Conservation (phyloP, 2,797 vertebrate genomes). For the Euphonia xanthogaster region DNA sequence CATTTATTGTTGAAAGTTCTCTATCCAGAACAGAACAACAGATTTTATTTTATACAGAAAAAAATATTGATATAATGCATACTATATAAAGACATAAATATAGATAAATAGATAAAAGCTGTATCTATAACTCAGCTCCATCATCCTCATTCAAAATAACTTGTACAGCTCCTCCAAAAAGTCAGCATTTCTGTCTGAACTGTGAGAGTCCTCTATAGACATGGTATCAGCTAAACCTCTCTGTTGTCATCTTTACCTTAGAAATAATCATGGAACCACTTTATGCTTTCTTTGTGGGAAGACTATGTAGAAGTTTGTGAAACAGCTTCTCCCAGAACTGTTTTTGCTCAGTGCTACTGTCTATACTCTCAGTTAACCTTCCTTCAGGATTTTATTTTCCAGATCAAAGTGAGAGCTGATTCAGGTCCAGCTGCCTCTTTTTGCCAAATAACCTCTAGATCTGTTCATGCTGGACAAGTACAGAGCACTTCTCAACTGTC, state of each 20-base stretch:
- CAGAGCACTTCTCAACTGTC: rapidly evolving
- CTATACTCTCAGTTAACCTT: neutral
- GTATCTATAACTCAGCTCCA: neutral
- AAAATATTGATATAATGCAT: neutral
- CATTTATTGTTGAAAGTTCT: neutral
- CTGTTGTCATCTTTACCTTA: neutral
- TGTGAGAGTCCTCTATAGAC: neutral
- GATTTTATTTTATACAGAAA: neutral
- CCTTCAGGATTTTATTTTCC: neutral
- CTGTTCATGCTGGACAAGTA: neutral
- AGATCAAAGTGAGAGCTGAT: neutral
- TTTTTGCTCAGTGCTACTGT: neutral
- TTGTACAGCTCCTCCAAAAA: neutral
- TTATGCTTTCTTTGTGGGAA: neutral
- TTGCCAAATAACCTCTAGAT: neutral
- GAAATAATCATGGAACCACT: neutral
- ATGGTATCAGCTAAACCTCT: neutral
- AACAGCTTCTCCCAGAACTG: neutral
- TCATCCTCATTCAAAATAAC: neutral
- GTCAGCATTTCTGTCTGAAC: neutral
- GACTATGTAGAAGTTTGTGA: neutral
- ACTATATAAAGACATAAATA: neutral
- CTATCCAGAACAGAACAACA: neutral
- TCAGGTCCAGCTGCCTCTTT: neutral
- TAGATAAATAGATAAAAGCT: neutral